phyloP scores from a whole-genome alignment of 2,797 vertebrate species.

The Otus scops region DNA sequence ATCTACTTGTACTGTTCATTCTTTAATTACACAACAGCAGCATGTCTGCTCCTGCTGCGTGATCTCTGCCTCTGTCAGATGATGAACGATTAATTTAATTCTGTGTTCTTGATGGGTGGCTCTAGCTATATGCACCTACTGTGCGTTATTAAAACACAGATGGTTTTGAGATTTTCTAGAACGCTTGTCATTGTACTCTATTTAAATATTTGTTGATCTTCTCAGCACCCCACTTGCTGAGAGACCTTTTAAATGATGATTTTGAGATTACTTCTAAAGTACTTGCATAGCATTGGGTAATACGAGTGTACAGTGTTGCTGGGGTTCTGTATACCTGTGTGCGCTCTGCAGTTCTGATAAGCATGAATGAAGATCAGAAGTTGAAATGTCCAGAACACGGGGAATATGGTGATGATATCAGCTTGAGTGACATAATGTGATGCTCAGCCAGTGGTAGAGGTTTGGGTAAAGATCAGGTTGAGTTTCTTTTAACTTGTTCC shows the following conservation, averaged over 20 bases:
- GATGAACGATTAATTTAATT: conserved; percentile 33
- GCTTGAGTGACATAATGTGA: not conserved
- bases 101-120: not conserved
- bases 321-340: not conserved
- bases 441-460: not conserved
- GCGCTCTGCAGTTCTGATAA: not conserved
- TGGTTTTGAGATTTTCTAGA: conserved; percentile 31
- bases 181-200: not conserved
- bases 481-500: not conserved
- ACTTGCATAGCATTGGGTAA: not conserved
- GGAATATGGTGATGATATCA: not conserved
- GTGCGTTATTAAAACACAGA: conserved; percentile 20
- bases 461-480: not conserved
- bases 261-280: not conserved
- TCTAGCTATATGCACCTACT: conserved; percentile 1
- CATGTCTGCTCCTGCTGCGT: not conserved
- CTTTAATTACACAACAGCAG: not conserved
- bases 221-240: not conserved
- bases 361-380: not conserved
- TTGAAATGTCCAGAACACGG: not conserved
- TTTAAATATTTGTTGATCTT: conserved; percentile 36
- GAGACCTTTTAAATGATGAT: not conserved
- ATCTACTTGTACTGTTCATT: not conserved
- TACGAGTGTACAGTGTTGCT: not conserved
- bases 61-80: not conserved